Evolutionary conservation across 1,140 invertebrate species (phyloP).

Genomic region (Hypsibius dujardini): DNA sequence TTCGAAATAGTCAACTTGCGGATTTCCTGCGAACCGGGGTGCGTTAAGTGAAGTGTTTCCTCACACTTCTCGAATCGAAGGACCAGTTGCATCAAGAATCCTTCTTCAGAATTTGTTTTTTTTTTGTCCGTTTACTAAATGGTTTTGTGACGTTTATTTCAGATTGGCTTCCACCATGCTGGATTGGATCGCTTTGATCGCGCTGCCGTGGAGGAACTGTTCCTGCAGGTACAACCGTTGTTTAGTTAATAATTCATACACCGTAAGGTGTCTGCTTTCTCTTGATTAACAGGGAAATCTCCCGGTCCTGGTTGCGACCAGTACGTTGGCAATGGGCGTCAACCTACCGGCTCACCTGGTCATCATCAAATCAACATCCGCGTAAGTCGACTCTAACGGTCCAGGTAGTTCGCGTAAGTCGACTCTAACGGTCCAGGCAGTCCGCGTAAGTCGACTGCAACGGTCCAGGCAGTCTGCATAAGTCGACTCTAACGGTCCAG

Average conservation of each 20-base stretch:
- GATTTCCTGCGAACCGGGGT: constrained; percentile 41
- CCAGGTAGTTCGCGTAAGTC: no score
- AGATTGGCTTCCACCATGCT: constrained; percentile 54
- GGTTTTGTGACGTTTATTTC: no score
- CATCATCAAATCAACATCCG: constrained; percentile 57
- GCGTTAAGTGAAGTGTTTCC: no score
- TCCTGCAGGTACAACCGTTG: constrained; percentile 37
- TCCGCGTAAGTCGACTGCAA: no score
- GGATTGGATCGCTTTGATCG: constrained; percentile 48
- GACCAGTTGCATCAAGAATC: no score
- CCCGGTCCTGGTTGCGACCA: constrained; percentile 27
- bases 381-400: no score
- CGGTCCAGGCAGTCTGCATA: no score
- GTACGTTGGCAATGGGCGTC: constrained; percentile 51
- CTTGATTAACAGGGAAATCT: constrained; percentile 14
- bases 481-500: no score
- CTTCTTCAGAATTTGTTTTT: no score
- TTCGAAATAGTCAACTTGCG: constrained; percentile 45
- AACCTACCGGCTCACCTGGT: constrained; percentile 64
- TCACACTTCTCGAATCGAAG: no score
- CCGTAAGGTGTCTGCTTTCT: not conserved
- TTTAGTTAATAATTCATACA: not conserved
- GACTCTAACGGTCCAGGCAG: no score
- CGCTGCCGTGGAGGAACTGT: constrained; percentile 44
- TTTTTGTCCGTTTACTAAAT: no score